Evolutionary conservation across 2,888 invertebrate species (phyloP).

Genomic region (Unio delphinus): DNA sequence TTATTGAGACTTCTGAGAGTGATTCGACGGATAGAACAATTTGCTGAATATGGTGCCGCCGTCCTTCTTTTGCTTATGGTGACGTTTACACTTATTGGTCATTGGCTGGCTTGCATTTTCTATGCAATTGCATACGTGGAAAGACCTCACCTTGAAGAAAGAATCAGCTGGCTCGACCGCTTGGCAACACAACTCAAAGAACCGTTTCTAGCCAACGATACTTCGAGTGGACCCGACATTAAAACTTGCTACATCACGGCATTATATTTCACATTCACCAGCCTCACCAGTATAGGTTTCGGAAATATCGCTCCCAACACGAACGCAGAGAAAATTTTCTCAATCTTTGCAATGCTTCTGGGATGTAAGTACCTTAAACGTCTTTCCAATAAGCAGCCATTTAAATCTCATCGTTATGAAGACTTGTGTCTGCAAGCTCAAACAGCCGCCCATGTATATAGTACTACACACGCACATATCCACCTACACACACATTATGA

Average conservation of each 20-base stretch:
- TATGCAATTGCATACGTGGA: constrained; percentile 71
- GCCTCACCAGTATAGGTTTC: constrained; percentile 71
- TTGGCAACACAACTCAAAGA: constrained; percentile 62
- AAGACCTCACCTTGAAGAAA: constrained; percentile 57
- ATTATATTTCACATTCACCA: constrained; percentile 71
- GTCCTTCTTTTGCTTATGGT: constrained; percentile 70
- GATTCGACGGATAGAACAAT: constrained; percentile 69
- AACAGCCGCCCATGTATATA: no score
- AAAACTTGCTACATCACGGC: constrained; percentile 70
- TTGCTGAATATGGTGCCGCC: constrained; percentile 71
- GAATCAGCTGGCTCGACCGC: constrained; percentile 68
- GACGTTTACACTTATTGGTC: constrained; percentile 69
- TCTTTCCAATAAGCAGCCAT: no score
- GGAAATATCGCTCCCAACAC: constrained; percentile 72
- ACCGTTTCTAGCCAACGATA: constrained; percentile 66
- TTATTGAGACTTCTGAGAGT: constrained; percentile 69
- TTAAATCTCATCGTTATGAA: no score
- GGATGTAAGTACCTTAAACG: constrained; percentile 66
- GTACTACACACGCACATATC: no score
- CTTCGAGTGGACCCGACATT: constrained; percentile 68
- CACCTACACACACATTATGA: no score
- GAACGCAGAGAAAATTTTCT: constrained; percentile 71
- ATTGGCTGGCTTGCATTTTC: constrained; percentile 72
- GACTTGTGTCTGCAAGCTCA: no score
- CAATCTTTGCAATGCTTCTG: constrained; percentile 72